Base-by-base conservation (phyloP, 1,140 invertebrate species). In the Venustaconcha ellipsiformis region DNA sequence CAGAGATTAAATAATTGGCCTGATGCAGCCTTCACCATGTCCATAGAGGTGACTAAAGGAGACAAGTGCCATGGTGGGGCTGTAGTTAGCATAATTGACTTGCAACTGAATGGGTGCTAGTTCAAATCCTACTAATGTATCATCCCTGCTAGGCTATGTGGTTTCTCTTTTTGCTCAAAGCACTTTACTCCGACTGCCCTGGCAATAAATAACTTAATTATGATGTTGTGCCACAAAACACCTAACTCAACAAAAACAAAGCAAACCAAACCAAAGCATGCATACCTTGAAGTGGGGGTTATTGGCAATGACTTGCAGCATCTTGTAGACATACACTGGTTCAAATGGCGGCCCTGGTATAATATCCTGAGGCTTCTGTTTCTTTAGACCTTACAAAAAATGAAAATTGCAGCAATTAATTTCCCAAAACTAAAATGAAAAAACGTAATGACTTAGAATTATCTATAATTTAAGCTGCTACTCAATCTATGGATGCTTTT, bases 301-400 rank as follows among this genome's bases (percentile, higher is more conserved):
- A 57, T 93, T 92, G 30, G 94, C 93, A 14, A 95, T 94, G 70
- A 93, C 88, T 74, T 92, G 93, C 78, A 97, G 91, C 89, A 97
- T 94, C 78, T 94, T 94, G 85, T 96, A 95, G 23, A 96, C 93
- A 79, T 94, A 94, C 48, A 91, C 92, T 18, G 96, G 95, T 88
- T 97, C 96, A 87, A 97, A 95, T 56, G 95, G 92, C 58, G 93
- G 90, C 12, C 94, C 94, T 69, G 83, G 82, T n/a, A 67, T 72
- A 3, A 89, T 75, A 23, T 88, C 87, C 4, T 63, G 26, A 3
- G 18, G 3, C 37, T 37, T 37, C 37, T 37, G 37, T 37, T 37
- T 37, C 37, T 37, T 37, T 37, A 37, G 4, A 37, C 37, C 37
- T 37, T 4, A 2, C 8, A 37, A 1, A 37, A 37, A 37, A 37